A percentile compares a stretch with the other conserved stretches of the same genome.
phyloP scores from a whole-genome alignment of 2,888 invertebrate genomes.

The Drosophila rubida region DNA sequence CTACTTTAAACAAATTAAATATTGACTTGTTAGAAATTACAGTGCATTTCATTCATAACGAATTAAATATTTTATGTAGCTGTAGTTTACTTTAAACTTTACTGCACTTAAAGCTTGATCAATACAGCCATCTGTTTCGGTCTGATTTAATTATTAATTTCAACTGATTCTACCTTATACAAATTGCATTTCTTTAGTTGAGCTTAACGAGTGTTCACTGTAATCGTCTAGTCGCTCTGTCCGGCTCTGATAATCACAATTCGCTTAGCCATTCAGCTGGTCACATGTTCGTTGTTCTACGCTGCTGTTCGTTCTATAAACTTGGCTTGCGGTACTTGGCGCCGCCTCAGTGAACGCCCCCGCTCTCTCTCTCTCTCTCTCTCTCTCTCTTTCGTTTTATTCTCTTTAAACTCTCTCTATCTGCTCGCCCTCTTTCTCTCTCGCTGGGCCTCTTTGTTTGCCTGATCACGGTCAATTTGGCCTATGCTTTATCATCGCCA shows the following conservation, averaged over 20 bases:
- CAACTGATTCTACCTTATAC: background rate
- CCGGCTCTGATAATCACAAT: conserved; percentile 54
- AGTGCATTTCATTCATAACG: too few relatives aligned
- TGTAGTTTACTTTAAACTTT: too few relatives aligned
- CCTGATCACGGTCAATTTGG: conserved; percentile 62
- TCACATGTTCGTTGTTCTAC: conserved; percentile 45
- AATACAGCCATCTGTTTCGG: background rate
- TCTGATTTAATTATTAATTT: background rate
- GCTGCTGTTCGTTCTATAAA: conserved; percentile 32
- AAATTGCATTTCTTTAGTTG: background rate
- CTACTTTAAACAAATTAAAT: too few relatives aligned
- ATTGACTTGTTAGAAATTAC: too few relatives aligned
- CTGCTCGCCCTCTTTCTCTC: conserved; percentile 1
- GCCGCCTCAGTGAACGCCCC: conserved; percentile 59
- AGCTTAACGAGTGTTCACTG: too few relatives aligned
- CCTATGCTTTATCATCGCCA: conserved; percentile 37
- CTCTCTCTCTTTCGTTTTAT: background rate
- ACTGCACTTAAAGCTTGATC: background rate
- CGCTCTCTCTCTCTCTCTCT: conserved; percentile 4
- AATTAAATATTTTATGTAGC: too few relatives aligned
- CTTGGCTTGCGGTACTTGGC: conserved; percentile 63
- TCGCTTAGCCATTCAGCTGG: conserved; percentile 51
- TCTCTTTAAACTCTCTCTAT: background rate
- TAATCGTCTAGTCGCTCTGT: conserved; percentile 3
- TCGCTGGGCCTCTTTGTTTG: background rate